A percentile compares a stretch with the other conserved stretches of the same genome.
Conservation (phyloP, 30 jellyfish, hydroid and myxozoan genomes). For the Haliclystus octoradiatus region DNA sequence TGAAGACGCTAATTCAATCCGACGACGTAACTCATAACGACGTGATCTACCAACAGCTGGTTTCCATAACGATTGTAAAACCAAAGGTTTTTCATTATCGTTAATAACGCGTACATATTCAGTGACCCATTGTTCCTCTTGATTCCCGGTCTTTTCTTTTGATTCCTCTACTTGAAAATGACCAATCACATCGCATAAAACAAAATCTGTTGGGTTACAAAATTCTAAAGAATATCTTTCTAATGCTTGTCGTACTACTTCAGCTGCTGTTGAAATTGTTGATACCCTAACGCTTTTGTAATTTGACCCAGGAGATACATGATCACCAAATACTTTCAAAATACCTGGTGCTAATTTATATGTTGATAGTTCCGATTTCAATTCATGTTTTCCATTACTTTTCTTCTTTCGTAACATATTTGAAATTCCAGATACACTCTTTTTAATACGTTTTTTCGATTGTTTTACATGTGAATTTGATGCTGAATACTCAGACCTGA, state of each 20-base stretch:
- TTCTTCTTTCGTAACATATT: constrained; percentile 69
- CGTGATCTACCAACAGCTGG: constrained; percentile 85
- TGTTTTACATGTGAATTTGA: not conserved
- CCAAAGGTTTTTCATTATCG: constrained; percentile 89
- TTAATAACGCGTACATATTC: constrained; percentile 84
- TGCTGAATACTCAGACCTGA: not conserved
- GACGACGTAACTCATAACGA: constrained; percentile 63
- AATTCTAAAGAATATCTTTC: constrained; percentile 65
- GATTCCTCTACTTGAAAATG: constrained; percentile 22
- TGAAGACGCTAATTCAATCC: constrained; percentile 49
- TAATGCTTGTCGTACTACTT: constrained; percentile 83
- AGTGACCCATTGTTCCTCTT: constrained; percentile 79
- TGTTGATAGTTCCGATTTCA: constrained; percentile 79
- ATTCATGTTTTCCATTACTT: constrained; percentile 23
- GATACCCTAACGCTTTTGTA: constrained; percentile 97
- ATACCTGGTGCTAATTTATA: constrained; percentile 91
- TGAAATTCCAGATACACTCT: not conserved
- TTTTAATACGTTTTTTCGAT: not conserved
- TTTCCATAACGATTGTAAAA: constrained; percentile 91
- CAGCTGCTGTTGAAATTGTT: constrained; percentile 80
- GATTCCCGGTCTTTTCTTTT: constrained; percentile 1
- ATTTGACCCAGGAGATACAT: constrained; percentile 91
- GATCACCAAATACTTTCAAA: constrained; percentile 89
- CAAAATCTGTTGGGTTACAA: constrained; percentile 61
- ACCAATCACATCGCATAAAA: constrained; percentile 96